Evolutionary conservation across 2,113 vertebrate genomes (phyloP), one percentile per base, ranked within the genome.

Genomic region (Malurus elegans): DNA sequence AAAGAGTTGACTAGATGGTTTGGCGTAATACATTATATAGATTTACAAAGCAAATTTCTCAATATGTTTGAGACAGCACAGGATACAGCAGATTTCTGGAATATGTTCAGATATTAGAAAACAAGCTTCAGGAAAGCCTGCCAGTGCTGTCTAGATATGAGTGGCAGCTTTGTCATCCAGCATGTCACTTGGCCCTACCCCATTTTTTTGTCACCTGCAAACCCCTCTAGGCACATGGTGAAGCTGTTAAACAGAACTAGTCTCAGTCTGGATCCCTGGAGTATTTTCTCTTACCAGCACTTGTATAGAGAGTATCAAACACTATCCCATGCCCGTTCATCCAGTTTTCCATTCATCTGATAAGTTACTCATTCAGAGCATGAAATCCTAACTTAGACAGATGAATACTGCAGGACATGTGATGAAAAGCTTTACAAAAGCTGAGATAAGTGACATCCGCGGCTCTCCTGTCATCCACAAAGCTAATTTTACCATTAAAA

Each of bases 271-370:
- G 42, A 57, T 23, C 19, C 17, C 50, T 32, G 5, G 3, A 7
- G 16, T 40, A 47, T 34, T 34, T 61, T 69, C 10, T 10, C n/a
- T n/a, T 62, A 73, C 15, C 50, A 73, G 18, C 6, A 76, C 32
- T 38, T 80, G 14, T 18, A 10, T 0, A 44, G 17, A 64, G 12
- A 64, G 12, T 29, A 34, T 24, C 72, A 57, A 61, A 50, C 10
- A 42, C 1, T 12, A 57, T 61, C 24, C 15, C 31, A 32, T 1
- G 0, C 7, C 25, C 1, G 0, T 32, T 48, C 36, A 73, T 25
- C 20, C 29, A 62, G 14, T 54, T 61, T 70, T 25, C 29, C 18
- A 36, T 7, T 47, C 25, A 42, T 16, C 23, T 60, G 17, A 34
- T 44, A 64, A 42, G 4, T 15, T 24, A 38, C 14, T 9, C 15